Conservation (phyloP, 2,888 invertebrate genomes). For the Epirrhoe tristata region DNA sequence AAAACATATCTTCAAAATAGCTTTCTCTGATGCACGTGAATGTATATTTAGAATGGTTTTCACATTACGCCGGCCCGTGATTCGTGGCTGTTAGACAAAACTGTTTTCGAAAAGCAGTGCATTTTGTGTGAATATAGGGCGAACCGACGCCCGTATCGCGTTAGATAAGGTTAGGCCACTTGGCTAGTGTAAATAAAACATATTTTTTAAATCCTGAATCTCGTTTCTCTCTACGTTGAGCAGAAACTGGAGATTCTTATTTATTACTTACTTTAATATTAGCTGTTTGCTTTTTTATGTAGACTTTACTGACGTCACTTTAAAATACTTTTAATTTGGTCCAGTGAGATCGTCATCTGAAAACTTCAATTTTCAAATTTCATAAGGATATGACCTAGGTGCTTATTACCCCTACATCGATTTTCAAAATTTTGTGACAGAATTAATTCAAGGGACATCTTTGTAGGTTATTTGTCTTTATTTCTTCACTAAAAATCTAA, state of each 20-base stretch:
- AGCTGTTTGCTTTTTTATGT: constrained; percentile 48
- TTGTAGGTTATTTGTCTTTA: neutral
- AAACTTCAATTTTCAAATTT: neutral
- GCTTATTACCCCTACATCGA: too few species aligned
- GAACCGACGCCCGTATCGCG: constrained; percentile 44
- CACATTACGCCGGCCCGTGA: constrained; percentile 52
- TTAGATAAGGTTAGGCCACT: constrained; percentile 51
- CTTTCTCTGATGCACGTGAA: constrained; percentile 43
- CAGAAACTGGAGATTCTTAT: constrained; percentile 54
- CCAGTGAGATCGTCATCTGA: constrained; percentile 14
- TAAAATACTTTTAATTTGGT: constrained; percentile 8
- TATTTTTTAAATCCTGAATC: constrained; percentile 51
- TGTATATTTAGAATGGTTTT: constrained; percentile 49
- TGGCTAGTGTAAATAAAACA: constrained; percentile 57
- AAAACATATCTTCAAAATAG: constrained; percentile 43
- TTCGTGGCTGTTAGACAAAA: constrained; percentile 53
- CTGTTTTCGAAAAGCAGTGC: constrained; percentile 48
- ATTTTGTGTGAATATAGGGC: constrained; percentile 49
- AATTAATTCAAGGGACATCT: neutral
- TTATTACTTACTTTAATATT: constrained; percentile 49
- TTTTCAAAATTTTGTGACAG: too few species aligned
- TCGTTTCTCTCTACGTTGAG: constrained; percentile 48
- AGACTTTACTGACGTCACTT: constrained; percentile 33
- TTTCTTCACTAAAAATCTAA: neutral
- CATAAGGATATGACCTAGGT: neutral